A percentile compares a stretch with the other conserved stretches of the same genome.
Conservation (phyloP, 1,140 invertebrate genomes). For the Mizuhopecten yessoensis region DNA sequence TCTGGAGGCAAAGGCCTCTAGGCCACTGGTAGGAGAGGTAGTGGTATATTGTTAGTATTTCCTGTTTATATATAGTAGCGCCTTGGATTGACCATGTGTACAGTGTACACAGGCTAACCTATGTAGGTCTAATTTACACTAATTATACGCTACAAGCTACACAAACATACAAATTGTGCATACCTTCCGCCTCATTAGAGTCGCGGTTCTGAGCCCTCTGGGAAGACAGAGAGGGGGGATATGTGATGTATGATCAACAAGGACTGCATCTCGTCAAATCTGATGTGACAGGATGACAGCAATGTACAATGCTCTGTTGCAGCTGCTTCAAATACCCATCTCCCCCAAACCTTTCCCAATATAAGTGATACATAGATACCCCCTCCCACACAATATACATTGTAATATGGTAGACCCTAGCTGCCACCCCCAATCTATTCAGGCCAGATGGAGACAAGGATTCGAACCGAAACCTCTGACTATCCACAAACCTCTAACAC, state of each 20-base stretch:
- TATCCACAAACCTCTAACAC: too few species aligned
- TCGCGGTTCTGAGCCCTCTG: not conserved
- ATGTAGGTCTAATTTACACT: slow-evolving; percentile 34
- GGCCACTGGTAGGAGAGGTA: not conserved
- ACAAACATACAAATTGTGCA: slow-evolving; percentile 39
- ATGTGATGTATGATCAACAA: slow-evolving; percentile 16
- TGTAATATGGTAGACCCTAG: not conserved
- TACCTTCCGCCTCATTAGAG: slow-evolving; percentile 30
- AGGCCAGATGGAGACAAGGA: too few species aligned
- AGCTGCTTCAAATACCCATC: not conserved
- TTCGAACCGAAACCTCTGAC: too few species aligned
- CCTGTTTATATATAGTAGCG: not conserved
- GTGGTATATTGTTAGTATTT: not conserved
- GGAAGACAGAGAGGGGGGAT: not conserved
- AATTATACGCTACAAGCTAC: not conserved
- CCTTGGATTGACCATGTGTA: not conserved
- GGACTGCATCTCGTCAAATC: not conserved
- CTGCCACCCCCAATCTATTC: not conserved
- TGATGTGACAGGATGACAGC: not conserved
- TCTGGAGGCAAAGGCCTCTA: not conserved
- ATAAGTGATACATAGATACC: too few species aligned
- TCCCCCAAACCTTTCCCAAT: not conserved
- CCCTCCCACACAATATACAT: too few species aligned
- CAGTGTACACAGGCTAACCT: not conserved
- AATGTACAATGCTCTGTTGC: not conserved